Conservation (phyloP, 2,888 invertebrate species). For the Keiferia lycopersicella region DNA sequence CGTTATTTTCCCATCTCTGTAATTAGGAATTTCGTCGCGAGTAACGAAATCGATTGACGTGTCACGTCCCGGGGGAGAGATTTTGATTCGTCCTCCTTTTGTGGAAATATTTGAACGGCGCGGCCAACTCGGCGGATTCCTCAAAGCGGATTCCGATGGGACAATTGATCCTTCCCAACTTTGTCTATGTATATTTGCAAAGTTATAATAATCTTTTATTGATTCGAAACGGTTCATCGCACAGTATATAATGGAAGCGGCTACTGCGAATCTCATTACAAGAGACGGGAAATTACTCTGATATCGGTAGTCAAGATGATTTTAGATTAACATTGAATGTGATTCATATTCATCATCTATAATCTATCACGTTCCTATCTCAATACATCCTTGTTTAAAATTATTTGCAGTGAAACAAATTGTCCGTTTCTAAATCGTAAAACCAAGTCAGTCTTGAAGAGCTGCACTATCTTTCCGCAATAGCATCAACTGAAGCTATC, state of each 20-base stretch:
- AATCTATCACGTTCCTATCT: neutral
- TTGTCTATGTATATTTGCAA: conserved; percentile 40
- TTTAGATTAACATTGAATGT: conserved; percentile 12
- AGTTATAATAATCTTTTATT: conserved; percentile 47
- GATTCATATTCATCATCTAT: neutral
- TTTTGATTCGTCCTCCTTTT: conserved; percentile 41
- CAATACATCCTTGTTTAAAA: neutral
- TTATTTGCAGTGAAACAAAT: neutral
- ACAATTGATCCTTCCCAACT: conserved; percentile 42
- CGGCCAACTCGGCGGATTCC: conserved; percentile 37
- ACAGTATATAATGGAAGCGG: conserved; percentile 30
- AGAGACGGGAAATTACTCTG: conserved; percentile 26
- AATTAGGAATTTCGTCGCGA: conserved; percentile 56
- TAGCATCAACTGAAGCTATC: conserved; percentile 11
- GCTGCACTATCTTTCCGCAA: neutral
- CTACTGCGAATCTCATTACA: conserved; percentile 25
- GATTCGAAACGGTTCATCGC: conserved; percentile 38
- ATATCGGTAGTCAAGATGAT: conserved; percentile 24
- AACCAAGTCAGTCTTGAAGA: neutral
- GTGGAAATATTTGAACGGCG: conserved; percentile 42
- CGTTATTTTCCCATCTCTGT: conserved; percentile 57
- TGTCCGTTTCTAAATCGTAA: neutral
- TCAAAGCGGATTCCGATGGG: conserved; percentile 42
- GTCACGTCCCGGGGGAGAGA: conserved; percentile 43
- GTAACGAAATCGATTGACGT: conserved; percentile 50